Evolutionary conservation across 2,888 invertebrate genomes (phyloP), one percentile per base, ranked within the genome.

Genomic region (Exephanes ischioxanthus): DNA sequence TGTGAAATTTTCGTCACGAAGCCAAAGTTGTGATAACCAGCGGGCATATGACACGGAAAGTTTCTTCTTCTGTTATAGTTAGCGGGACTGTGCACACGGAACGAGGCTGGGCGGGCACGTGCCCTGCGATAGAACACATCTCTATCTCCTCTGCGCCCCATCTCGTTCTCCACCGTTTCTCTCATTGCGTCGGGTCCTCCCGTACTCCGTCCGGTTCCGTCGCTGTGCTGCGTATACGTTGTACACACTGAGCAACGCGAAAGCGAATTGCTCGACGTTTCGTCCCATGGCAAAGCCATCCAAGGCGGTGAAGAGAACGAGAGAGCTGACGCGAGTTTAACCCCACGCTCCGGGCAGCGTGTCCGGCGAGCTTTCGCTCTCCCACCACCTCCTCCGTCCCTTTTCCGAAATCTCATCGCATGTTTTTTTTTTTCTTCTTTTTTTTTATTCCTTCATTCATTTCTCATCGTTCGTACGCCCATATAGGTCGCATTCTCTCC

Each of bases 11-110:
- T 79, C 83, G 75, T 83, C 79, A 80, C 75, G 75, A 55, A 53
- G 16, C 33, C 63, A 55, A 80, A 79, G 61, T 84, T 75, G 75
- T 72, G 63, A 83, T 80, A 80, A 70, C 70, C 79, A 63, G 53
- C 53, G 61, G 51, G 51, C 61, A 75, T 75, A 53, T 51, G 79
- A 75, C 75, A 75, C 73, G 70, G 75, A 84, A 84, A 84, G 68
- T 75, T 84, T 84, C 75, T 33, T 80, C 75, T 75, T 76, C 71
- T n/a, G 77, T 77, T 77, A 67, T 55, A 73, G 67, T 77, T 80
- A 30, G 67, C 63, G 30, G 66, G 76, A 58, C 30, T 48, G 37
- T 30, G 73, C 58, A 67, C 41, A 58, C 58, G 19, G 61, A 72
- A 63, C 41, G 68, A 73, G 72, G 77, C 55, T 30, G n/a, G 55